These are phyloP conservation scores for Brachionichthys hirsutus DNA, from an alignment of 2,113 vertebrate genomes.

Conservation along the genomic window DNA sequence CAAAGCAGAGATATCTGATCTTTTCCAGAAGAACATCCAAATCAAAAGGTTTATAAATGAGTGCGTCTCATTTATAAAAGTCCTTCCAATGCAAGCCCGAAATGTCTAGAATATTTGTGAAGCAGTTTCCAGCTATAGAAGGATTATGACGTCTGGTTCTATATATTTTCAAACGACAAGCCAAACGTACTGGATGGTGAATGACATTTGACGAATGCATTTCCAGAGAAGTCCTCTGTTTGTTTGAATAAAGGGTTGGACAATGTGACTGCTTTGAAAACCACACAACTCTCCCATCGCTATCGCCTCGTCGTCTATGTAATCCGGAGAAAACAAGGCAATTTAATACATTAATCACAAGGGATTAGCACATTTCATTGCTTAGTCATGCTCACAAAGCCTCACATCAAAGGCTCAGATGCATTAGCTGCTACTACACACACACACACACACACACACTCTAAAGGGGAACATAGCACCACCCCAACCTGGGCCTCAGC, in stretches of 20 bases:
- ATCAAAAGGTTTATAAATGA: no score
- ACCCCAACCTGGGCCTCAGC: constrained; percentile 61
- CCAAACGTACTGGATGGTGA: background rate
- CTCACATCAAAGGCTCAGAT: constrained; percentile 69
- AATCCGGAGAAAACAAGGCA: constrained; percentile 63
- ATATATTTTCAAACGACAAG: no score
- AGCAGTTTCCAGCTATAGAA: no score
- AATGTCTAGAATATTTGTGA: no score
- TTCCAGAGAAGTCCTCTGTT: background rate
- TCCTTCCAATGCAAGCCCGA: no score
- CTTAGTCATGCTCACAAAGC: constrained; percentile 77
- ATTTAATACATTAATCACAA: constrained; percentile 82
- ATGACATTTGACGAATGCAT: background rate
- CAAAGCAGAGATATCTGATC: no score
- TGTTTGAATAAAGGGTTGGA: background rate
- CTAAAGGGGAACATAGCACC: constrained; percentile 42
- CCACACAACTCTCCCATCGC: constrained; percentile 22
- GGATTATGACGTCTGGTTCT: no score
- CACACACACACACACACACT: constrained; percentile 19
- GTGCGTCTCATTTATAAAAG: no score
- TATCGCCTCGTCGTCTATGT: constrained; percentile 24
- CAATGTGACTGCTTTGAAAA: constrained; percentile 22
- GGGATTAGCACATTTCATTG: constrained; percentile 77
- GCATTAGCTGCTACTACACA: constrained; percentile 57
- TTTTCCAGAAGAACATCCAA: no score